These are phyloP conservation scores for Piprites chloris DNA, from an alignment of 2,113 vertebrate genomes.

Conservation along the genomic window DNA sequence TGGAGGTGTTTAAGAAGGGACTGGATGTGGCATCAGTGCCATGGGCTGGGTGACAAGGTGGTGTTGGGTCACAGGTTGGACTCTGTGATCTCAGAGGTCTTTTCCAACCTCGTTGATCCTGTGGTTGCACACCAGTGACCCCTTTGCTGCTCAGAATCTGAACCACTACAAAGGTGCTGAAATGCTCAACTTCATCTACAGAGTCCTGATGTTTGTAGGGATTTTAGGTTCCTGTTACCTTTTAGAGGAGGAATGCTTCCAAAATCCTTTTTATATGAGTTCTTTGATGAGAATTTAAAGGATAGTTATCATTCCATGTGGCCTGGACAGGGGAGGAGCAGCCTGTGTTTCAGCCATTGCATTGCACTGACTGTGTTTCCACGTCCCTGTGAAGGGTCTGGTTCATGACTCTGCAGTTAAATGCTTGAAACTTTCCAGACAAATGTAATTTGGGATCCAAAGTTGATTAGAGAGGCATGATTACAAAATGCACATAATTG, in stretches of 20 bases:
- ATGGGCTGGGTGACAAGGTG: too few relatives aligned
- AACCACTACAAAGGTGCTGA: neutral
- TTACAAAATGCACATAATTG: neutral
- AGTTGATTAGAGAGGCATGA: conserved; percentile 39
- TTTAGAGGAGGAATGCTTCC: neutral
- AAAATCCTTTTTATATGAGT: neutral
- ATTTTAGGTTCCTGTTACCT: neutral
- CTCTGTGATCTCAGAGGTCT: too few relatives aligned
- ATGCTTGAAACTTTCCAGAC: neutral
- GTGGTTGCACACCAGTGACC: accelerated
- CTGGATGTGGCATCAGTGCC: too few relatives aligned
- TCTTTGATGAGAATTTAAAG: neutral
- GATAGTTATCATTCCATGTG: neutral
- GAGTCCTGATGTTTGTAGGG: accelerated
- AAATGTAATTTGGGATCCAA: conserved; percentile 37
- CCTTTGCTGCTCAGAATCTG: accelerated
- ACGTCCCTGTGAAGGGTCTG: neutral
- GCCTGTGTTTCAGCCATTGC: neutral
- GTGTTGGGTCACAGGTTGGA: too few relatives aligned
- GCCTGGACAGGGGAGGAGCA: neutral
- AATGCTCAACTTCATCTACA: neutral
- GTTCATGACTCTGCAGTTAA: neutral
- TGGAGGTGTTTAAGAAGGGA: too few relatives aligned
- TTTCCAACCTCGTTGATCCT: too few relatives aligned
- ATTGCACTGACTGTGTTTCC: neutral